These are phyloP conservation scores for Spicauda simplicius DNA, from an alignment of 2,888 invertebrate genomes.

Conservation along the genomic window DNA sequence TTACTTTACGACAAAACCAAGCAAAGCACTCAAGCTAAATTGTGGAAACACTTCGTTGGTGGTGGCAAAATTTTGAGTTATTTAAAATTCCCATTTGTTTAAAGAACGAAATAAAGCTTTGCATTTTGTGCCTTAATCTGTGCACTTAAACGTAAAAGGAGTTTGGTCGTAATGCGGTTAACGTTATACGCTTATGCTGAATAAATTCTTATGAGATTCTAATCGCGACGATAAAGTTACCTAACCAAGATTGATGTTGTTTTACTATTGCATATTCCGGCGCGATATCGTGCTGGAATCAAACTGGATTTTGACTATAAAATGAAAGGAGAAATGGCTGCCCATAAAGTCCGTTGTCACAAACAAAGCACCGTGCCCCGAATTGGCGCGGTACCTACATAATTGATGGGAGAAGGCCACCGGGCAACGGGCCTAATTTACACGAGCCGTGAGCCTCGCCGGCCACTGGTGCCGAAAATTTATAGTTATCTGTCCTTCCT, in stretches of 20 bases:
- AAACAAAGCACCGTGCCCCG: conserved; percentile 55
- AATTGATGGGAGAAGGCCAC: conserved; percentile 63
- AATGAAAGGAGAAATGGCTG: conserved; percentile 52
- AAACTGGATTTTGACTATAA: conserved; percentile 43
- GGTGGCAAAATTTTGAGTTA: conserved; percentile 22
- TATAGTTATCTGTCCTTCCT: conserved; percentile 58
- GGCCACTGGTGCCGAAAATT: conserved; percentile 62
- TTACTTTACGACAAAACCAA: conserved; percentile 19
- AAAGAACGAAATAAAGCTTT: conserved; percentile 16
- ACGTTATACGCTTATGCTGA: conserved; percentile 2
- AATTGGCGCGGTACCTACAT: conserved; percentile 64
- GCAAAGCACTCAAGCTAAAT: conserved; percentile 25
- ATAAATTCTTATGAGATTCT: conserved; percentile 11
- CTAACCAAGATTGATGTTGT: neutral
- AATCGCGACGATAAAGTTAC: conserved; percentile 10
- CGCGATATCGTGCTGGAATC: neutral
- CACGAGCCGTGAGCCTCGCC: conserved; percentile 52
- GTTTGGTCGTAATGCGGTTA: neutral
- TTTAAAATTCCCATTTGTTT: conserved; percentile 18
- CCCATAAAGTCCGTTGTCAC: conserved; percentile 55
- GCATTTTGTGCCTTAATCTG: conserved; percentile 9
- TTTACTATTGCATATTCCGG: conserved; percentile 4
- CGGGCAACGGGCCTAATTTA: conserved; percentile 66
- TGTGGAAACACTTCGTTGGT: conserved; percentile 19
- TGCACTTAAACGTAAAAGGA: conserved; percentile 20